Evolutionary conservation across 2,888 invertebrate genomes (phyloP).

Genomic region (Mythimna pallens): DNA sequence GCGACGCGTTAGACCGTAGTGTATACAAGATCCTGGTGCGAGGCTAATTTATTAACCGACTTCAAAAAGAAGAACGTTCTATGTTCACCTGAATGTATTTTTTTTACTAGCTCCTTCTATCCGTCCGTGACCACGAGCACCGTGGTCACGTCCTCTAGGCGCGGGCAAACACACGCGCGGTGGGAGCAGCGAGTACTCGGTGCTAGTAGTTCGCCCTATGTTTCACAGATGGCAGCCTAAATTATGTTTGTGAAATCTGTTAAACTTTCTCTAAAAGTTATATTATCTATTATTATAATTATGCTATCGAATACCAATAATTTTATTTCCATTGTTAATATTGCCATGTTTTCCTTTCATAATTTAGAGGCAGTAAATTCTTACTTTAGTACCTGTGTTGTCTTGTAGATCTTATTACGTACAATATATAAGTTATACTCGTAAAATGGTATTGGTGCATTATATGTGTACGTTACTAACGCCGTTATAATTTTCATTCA

Average conservation of each 20-base stretch:
- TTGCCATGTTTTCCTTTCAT: neutral
- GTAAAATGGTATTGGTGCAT: no score
- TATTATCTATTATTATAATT: neutral
- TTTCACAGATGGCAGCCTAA: constrained; percentile 25
- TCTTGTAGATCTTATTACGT: neutral
- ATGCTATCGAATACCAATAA: neutral
- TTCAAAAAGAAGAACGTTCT: no score
- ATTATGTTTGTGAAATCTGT: constrained; percentile 1
- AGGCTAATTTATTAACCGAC: no score
- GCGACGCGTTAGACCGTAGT: neutral
- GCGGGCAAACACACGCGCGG: neutral
- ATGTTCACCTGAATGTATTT: no score
- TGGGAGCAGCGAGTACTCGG: neutral
- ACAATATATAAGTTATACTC: no score
- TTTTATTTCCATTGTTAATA: neutral
- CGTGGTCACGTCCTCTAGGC: constrained; percentile 5
- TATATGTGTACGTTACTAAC: neutral
- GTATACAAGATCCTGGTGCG: no score
- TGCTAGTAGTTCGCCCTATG: constrained; percentile 16
- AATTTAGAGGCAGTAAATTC: neutral
- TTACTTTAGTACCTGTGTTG: no score
- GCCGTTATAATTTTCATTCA: neutral
- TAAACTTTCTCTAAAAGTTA: neutral
- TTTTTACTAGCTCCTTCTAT: neutral
- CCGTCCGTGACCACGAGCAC: neutral